phyloP scores from a whole-genome alignment of 2,113 vertebrate species.

The Oryzias javanicus region DNA sequence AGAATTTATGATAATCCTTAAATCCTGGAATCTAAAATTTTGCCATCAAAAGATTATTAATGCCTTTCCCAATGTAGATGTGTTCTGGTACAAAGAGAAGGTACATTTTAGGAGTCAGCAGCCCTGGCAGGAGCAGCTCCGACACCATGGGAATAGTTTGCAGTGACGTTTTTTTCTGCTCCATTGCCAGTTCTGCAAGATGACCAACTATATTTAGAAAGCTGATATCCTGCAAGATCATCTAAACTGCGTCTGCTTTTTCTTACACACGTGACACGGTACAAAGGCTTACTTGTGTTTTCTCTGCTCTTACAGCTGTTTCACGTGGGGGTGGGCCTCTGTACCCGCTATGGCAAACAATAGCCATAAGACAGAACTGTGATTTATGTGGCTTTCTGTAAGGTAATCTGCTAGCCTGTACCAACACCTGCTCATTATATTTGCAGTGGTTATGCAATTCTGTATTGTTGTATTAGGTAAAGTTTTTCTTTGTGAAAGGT shows the following conservation, averaged over 20 bases:
- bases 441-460: too few species aligned
- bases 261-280: constrained; percentile 7
- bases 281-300: constrained; percentile 3
- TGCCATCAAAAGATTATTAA: too few species aligned
- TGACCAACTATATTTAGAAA: constrained; percentile 45
- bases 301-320: neutral
- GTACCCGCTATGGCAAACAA: too few species aligned
- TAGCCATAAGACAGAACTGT: too few species aligned
- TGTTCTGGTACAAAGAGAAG: constrained; percentile 34
- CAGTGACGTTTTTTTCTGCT: constrained; percentile 33
- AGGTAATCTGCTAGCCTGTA: too few species aligned
- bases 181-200: constrained; percentile 21
- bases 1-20: too few species aligned
- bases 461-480: too few species aligned
- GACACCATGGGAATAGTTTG: constrained; percentile 41
- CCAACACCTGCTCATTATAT: too few species aligned
- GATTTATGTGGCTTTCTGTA: too few species aligned
- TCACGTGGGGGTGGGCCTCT: neutral
- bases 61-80: constrained; percentile 23
- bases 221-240: constrained; percentile 26
- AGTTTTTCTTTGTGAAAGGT: too few species aligned
- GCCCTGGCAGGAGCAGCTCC: constrained; percentile 23
- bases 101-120: constrained; percentile 43
- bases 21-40: too few species aligned
- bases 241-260: constrained; percentile 1